These are phyloP conservation scores for Pseudomyrmex pallidus DNA, from an alignment of 1,140 invertebrate species.

Conservation along the genomic window DNA sequence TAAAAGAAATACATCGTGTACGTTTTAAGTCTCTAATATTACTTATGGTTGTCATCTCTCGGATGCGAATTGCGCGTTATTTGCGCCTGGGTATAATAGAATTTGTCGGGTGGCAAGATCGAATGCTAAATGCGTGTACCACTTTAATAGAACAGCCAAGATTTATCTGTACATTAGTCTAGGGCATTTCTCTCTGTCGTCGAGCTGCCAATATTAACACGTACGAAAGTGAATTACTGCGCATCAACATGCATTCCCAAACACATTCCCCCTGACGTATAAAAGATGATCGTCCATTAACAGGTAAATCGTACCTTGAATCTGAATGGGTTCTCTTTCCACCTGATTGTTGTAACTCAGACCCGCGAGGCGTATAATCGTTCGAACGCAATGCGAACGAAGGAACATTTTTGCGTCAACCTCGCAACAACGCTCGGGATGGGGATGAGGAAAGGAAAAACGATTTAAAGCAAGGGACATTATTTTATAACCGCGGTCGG, in stretches of 20 bases:
- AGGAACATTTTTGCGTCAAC: conserved; percentile 56
- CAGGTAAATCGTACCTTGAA: conserved; percentile 66
- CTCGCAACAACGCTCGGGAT: conserved; percentile 1
- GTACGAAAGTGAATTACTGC: conserved; percentile 74
- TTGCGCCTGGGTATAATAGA: conserved; percentile 48
- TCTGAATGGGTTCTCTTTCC: conserved; percentile 28
- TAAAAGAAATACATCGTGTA: too few relatives aligned
- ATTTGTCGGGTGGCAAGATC: conserved; percentile 59
- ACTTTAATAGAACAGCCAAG: conserved; percentile 56
- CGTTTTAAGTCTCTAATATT: conserved; percentile 45
- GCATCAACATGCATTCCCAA: conserved; percentile 72
- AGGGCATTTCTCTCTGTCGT: conserved; percentile 66
- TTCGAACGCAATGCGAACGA: conserved; percentile 26
- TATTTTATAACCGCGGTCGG: conserved; percentile 63
- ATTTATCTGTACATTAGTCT: conserved; percentile 71
- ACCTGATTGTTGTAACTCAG: conserved; percentile 44
- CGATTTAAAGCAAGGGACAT: conserved; percentile 42
- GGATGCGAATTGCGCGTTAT: conserved; percentile 8
- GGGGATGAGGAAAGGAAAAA: conserved; percentile 14
- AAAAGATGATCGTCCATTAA: conserved; percentile 68
- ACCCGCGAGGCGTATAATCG: conserved; percentile 42
- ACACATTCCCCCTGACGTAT: conserved; percentile 70
- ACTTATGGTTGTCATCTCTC: conserved; percentile 46
- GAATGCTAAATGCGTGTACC: conserved; percentile 59
- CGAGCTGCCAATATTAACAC: conserved; percentile 73